A percentile compares a stretch with the other conserved stretches of the same genome.
Evolutionary conservation across 2,888 invertebrate species (phyloP).

Genomic region (Eupithecia subfuscata): DNA sequence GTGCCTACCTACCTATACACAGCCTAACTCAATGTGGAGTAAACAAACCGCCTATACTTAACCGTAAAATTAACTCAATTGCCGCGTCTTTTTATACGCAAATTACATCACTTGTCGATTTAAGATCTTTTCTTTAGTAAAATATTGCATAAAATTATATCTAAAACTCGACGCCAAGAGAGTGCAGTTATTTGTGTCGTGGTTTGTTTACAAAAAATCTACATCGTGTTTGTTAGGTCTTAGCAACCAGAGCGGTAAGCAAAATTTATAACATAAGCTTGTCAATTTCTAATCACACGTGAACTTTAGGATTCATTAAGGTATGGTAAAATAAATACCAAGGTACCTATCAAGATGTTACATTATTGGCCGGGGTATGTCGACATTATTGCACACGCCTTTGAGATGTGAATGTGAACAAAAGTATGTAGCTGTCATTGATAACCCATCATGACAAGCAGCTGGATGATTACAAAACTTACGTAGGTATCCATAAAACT

Average conservation of each 20-base stretch:
- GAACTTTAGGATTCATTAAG: background rate
- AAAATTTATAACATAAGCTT: background rate
- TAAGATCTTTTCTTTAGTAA: too few relatives aligned
- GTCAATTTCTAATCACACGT: background rate
- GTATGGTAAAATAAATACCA: background rate
- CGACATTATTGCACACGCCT: background rate
- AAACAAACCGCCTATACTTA: too few relatives aligned
- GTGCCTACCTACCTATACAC: too few relatives aligned
- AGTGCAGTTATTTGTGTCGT: too few relatives aligned
- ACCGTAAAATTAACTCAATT: too few relatives aligned
- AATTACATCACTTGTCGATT: too few relatives aligned
- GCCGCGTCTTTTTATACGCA: too few relatives aligned
- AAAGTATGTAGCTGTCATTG: background rate
- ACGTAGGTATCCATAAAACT: background rate
- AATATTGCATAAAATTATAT: too few relatives aligned
- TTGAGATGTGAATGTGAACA: background rate
- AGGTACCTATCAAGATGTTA: background rate
- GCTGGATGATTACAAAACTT: background rate
- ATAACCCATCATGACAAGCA: background rate
- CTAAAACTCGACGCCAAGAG: too few relatives aligned
- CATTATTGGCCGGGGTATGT: background rate
- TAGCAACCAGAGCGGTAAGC: background rate
- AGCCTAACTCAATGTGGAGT: too few relatives aligned
- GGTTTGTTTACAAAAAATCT: too few relatives aligned
- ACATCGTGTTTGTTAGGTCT: background rate